These are phyloP conservation scores for Pipistrellus pipistrellus DNA, from an alignment of 2,797 vertebrate species.

Conservation along the genomic window DNA sequence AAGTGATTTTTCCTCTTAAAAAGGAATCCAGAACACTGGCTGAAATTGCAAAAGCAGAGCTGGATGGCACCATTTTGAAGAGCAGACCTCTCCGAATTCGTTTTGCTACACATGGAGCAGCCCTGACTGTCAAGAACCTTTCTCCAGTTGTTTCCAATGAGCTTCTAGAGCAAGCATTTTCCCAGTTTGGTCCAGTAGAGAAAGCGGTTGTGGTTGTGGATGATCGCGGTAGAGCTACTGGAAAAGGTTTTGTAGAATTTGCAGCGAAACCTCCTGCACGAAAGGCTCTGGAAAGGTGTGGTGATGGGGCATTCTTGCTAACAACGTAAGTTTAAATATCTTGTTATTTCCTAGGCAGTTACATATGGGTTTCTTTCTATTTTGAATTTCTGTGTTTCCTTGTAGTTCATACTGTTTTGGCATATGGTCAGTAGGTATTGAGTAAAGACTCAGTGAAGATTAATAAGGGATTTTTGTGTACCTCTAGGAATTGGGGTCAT, in stretches of 20 bases:
- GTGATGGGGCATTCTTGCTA: constrained; percentile 96
- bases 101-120: constrained; percentile 95
- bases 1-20: constrained; percentile 77
- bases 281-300: constrained; percentile 97
- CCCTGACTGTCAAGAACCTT: constrained; percentile 96
- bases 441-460: constrained; percentile 31
- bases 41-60: constrained; percentile 97
- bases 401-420: constrained; percentile 56
- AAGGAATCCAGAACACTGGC: constrained; percentile 98
- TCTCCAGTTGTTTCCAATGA: constrained; percentile 97
- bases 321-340: constrained; percentile 93
- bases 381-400: constrained; percentile 46
- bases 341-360: constrained; percentile 30
- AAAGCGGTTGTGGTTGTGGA: constrained; percentile 96
- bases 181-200: constrained; percentile 96
- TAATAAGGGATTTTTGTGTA: constrained; percentile 52
- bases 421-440: constrained; percentile 53
- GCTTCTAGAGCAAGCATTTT: constrained; percentile 97
- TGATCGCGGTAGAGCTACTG: constrained; percentile 95
- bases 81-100: constrained; percentile 96
- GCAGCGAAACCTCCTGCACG: constrained; percentile 95
- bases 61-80: constrained; percentile 95
- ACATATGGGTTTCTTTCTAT: constrained; percentile 21
- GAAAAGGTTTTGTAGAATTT: constrained; percentile 97
- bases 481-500: background rate